Conservation (phyloP, 2,113 vertebrate genomes). For the Paramisgurnus dabryanus region DNA sequence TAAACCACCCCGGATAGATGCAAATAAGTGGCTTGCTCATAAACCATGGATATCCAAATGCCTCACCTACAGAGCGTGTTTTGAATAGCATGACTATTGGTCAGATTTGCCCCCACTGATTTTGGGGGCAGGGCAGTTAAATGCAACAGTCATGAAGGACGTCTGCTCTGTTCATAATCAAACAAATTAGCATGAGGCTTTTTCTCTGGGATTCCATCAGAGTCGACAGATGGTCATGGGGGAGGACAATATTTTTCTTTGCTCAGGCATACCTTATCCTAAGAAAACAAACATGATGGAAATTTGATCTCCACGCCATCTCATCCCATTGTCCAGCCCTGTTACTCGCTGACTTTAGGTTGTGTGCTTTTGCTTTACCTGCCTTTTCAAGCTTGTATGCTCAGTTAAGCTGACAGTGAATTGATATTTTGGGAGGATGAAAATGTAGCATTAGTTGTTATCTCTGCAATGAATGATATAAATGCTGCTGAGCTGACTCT, state of each 20-base stretch:
- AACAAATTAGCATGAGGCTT: slow-evolving; percentile 60
- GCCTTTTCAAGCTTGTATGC: slow-evolving; percentile 48
- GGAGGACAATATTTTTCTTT: slow-evolving; percentile 75
- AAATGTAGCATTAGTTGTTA: slow-evolving; percentile 12
- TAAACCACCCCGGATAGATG: slow-evolving; percentile 7
- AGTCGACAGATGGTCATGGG: slow-evolving; percentile 68
- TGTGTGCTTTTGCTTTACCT: slow-evolving; percentile 59
- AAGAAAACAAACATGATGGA: slow-evolving; percentile 76
- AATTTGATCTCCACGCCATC: slow-evolving; percentile 76
- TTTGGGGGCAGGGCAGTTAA: slow-evolving; percentile 26
- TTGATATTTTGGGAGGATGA: slow-evolving; percentile 23
- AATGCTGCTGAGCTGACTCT: background rate
- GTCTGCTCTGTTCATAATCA: slow-evolving; percentile 45
- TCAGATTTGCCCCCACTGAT: slow-evolving; percentile 24
- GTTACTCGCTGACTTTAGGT: slow-evolving; percentile 43
- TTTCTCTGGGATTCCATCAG: slow-evolving; percentile 59
- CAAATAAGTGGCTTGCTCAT: slow-evolving; percentile 20
- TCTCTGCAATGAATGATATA: background rate
- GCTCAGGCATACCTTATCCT: slow-evolving; percentile 73
- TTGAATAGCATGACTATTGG: slow-evolving; percentile 36
- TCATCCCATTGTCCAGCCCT: slow-evolving; percentile 68
- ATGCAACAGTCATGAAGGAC: slow-evolving; percentile 34
- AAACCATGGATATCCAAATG: slow-evolving; percentile 32
- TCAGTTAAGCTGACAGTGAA: slow-evolving; percentile 35
- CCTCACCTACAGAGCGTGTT: slow-evolving; percentile 14